These are phyloP conservation scores for Spodoptera exigua DNA, from an alignment of 2,888 invertebrate genomes.

Conservation along the genomic window DNA sequence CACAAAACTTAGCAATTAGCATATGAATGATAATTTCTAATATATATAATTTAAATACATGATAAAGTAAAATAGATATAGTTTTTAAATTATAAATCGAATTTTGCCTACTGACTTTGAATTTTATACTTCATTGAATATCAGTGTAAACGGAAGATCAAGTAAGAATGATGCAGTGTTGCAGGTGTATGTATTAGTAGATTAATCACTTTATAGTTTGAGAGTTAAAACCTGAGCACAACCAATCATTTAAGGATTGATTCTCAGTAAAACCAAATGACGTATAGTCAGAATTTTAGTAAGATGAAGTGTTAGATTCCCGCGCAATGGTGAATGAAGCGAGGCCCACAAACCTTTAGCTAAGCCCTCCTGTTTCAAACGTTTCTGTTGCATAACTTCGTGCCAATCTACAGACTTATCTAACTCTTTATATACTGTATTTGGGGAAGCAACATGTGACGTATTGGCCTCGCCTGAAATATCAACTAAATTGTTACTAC, in stretches of 20 bases:
- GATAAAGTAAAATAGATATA: too few relatives aligned
- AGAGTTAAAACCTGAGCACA: not conserved
- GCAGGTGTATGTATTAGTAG: not conserved
- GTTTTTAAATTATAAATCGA: too few relatives aligned
- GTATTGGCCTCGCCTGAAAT: conserved; percentile 83
- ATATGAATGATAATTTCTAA: too few relatives aligned
- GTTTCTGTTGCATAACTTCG: conserved; percentile 80
- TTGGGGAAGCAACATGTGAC: conserved; percentile 79
- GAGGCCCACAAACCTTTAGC: conserved; percentile 86
- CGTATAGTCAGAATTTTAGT: conserved; percentile 7
- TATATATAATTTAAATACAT: too few relatives aligned
- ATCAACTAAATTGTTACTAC: conserved; percentile 65
- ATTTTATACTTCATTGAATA: not conserved
- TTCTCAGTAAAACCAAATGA: conserved; percentile 1
- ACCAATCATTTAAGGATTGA: conserved; percentile 12
- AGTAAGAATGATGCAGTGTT: not conserved
- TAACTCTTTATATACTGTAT: conserved; percentile 84
- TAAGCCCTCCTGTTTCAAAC: conserved; percentile 74
- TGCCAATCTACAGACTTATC: conserved; percentile 87
- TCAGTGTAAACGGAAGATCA: not conserved
- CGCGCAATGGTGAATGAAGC: conserved; percentile 61
- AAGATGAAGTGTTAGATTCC: conserved; percentile 32
- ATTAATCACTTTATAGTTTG: not conserved
- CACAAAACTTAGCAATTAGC: too few relatives aligned
- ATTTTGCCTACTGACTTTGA: conserved; percentile 1